Base-by-base conservation (phyloP, 1,140 invertebrate species). In the Heliconius hewitsoni region DNA sequence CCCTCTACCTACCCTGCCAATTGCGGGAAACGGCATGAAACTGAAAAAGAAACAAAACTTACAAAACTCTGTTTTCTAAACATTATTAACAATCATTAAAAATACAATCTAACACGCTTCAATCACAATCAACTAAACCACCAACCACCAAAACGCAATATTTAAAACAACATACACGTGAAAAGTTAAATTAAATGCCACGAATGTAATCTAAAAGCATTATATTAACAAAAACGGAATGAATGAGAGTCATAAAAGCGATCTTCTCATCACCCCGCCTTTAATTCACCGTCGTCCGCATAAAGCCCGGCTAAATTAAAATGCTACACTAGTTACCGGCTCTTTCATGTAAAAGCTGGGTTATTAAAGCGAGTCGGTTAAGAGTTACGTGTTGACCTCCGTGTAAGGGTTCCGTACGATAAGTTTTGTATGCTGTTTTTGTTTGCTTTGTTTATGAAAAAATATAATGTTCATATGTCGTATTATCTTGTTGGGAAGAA, bases 301-400 rank as follows among this genome's bases (percentile, higher is more conserved):
- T 77, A 77, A 71, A 77, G 66, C 76, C 74, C 60, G 57, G 19
- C 76, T 72, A 77, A 77, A 77, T 77, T 77, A 77, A 77, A 77
- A 77, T 77, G 76, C 76, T 77, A 77, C 76, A 72, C 76, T 77
- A 72, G 76, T 77, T 77, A 77, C 76, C 70, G 66, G 27, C 23
- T 57, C 70, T 71, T 70, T 46, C 70, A 72, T 37, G 76, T 77
- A 39, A 76, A 77, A 72, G 66, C 66, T 27, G 46, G 30, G 76
- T 55, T 72, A 77, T 77, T 77, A 77, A 77, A 70, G 66, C 1
- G 42, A 55, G 42, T 18, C 30, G 76, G 76, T 77, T 55, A 72
- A 72, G 70, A 30, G 70, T 77, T 30, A 39, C 42, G 42, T 30
- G 19, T 18, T 52, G 23, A 18, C 30, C 60, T 71, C 8, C 9